Percentiles rank a stretch among this genome's conserved stretches.
Conservation (phyloP, 2,888 invertebrate genomes). For the Pollenia labialis region DNA sequence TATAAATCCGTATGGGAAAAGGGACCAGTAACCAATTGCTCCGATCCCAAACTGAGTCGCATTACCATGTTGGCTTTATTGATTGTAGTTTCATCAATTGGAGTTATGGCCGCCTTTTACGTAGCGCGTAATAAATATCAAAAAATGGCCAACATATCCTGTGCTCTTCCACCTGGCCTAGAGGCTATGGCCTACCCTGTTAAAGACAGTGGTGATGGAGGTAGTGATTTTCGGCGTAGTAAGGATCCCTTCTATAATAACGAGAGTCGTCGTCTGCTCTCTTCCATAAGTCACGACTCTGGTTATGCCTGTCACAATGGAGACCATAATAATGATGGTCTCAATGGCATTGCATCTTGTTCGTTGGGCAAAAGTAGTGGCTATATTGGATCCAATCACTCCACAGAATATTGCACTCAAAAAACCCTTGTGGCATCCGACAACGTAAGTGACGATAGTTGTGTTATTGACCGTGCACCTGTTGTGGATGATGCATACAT, state of each 20-base stretch:
- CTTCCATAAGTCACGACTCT: conserved; percentile 75
- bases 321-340: conserved; percentile 39
- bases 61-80: conserved; percentile 70
- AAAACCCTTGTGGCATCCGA: conserved; percentile 30
- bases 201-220: conserved; percentile 67
- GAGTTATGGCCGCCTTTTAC: conserved; percentile 71
- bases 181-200: conserved; percentile 71
- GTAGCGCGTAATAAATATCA: conserved; percentile 75
- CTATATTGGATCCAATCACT: conserved; percentile 72
- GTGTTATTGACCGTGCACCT: conserved; percentile 42
- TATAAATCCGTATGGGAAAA: conserved; percentile 74
- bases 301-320: conserved; percentile 72
- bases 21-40: conserved; percentile 65
- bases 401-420: conserved; percentile 63
- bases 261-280: conserved; percentile 75
- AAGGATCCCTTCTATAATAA: conserved; percentile 75
- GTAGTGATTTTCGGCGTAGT: conserved; percentile 69
- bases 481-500: conserved; percentile 69
- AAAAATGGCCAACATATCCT: conserved; percentile 77
- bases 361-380: conserved; percentile 72
- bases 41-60: conserved; percentile 62
- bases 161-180: conserved; percentile 76
- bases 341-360: conserved; percentile 49
- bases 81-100: conserved; percentile 69
- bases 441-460: conserved; percentile 12